Percentiles rank a stretch among this genome's conserved stretches.
Evolutionary conservation across 53 echinoderm and acorn worm species (phyloP).

Genomic region (Crossaster papposus): DNA sequence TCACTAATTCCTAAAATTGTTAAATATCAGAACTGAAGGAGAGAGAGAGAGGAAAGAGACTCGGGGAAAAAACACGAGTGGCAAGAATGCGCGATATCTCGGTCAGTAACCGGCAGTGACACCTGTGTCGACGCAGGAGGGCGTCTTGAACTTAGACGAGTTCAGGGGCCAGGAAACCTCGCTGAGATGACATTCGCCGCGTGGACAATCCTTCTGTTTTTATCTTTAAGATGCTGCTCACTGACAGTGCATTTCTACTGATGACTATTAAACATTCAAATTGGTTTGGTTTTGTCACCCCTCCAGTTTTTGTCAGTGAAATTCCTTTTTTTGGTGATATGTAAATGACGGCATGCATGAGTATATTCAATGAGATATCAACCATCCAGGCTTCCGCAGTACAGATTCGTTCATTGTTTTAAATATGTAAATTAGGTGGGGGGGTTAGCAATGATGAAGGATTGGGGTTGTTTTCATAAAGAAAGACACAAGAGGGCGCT

Average conservation of each 20-base stretch:
- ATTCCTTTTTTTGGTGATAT: too few relatives aligned
- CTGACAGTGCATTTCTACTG: not conserved
- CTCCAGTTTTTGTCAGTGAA: too few relatives aligned
- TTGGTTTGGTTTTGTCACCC: not conserved
- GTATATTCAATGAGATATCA: too few relatives aligned
- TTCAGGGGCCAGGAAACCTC: slow-evolving; percentile 34
- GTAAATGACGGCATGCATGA: too few relatives aligned
- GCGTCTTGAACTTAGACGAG: slow-evolving; percentile 37
- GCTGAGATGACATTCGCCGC: not conserved
- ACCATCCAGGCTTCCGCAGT: too few relatives aligned
- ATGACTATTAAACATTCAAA: not conserved
- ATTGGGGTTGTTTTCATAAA: not conserved
- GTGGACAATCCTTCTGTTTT: not conserved
- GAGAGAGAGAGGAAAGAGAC: not conserved
- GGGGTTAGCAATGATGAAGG: not conserved
- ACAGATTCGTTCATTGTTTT: too few relatives aligned
- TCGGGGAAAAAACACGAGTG: not conserved
- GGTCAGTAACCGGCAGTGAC: slow-evolving; percentile 62
- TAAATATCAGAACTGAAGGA: slow-evolving; percentile 48
- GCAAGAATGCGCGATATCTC: slow-evolving; percentile 36
- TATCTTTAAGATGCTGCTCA: not conserved
- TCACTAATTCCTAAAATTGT: slow-evolving; percentile 63
- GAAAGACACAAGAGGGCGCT: slow-evolving; percentile 48
- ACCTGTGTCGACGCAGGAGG: slow-evolving; percentile 40
- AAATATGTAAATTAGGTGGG: not conserved